Conservation (phyloP, 2,888 invertebrate genomes). For the Caenorhabditis afra region DNA sequence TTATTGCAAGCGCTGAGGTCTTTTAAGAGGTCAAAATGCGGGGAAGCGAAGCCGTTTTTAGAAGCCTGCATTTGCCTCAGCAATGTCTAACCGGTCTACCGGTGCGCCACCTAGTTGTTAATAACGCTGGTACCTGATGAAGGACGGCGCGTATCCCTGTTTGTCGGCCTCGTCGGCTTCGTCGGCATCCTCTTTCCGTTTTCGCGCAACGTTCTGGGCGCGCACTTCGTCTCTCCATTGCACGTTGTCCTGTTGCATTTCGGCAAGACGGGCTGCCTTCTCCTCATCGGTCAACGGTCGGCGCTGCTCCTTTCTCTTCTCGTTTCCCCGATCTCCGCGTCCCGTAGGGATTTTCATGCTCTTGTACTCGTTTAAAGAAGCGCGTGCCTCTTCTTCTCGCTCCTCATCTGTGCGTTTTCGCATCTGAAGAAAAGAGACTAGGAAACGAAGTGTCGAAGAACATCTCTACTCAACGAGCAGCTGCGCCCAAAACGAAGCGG, state of each 20-base stretch:
- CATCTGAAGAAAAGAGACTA: slow-evolving; percentile 15
- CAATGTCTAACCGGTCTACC: neutral
- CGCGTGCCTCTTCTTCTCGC: slow-evolving; percentile 27
- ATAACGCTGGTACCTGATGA: slow-evolving; percentile 58
- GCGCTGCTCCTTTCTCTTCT: slow-evolving; percentile 43
- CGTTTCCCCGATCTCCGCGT: slow-evolving; percentile 8
- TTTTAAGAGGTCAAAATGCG: no score
- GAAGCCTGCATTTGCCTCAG: no score
- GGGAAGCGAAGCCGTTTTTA: no score
- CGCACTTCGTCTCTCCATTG: slow-evolving; percentile 63
- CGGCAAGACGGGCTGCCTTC: slow-evolving; percentile 65
- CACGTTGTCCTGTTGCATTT: slow-evolving; percentile 74
- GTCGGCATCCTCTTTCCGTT: slow-evolving; percentile 43
- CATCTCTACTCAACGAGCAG: no score
- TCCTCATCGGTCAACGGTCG: slow-evolving; percentile 62
- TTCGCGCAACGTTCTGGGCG: slow-evolving; percentile 41
- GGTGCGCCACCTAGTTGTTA: neutral
- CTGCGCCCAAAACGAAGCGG: no score
- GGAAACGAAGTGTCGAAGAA: no score
- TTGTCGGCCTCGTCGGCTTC: slow-evolving; percentile 59
- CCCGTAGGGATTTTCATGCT: slow-evolving; percentile 49
- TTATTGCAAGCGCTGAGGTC: no score
- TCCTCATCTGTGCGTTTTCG: slow-evolving; percentile 39
- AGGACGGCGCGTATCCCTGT: slow-evolving; percentile 62
- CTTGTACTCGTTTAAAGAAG: slow-evolving; percentile 46